Base-by-base conservation (phyloP, 1,140 invertebrate genomes). In the Limonius californicus region DNA sequence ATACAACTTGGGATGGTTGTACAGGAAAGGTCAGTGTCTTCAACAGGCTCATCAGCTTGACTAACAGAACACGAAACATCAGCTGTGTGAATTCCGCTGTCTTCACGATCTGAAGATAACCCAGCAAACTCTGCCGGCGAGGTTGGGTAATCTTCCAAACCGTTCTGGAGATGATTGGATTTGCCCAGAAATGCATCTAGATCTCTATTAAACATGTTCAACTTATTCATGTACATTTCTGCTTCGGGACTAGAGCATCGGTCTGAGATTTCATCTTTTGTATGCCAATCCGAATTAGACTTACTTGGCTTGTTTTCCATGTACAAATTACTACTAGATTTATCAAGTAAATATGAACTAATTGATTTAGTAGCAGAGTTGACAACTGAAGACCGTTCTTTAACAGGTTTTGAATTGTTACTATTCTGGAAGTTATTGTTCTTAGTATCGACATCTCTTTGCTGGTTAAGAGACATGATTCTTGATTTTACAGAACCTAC, bases 61-160 rank as follows among this genome's bases (percentile, higher is more conserved):
- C 86, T 87, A 2, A 88, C 87, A 19, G 85, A 87, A 68, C 87
- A 89, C 14, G 87, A 89, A 16, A 89, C 88, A 71, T 90, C 87
- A 1, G 86, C 86, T 20, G 88, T 91, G 66, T 91, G 89, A 56
- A 92, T 90, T 2, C 89, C 90, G 58, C 88, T 90, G 67, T 91
- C 89, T 73, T 92, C 89, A 11, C 87, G 81, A 75, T 90, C 87
- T 8, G 87, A 88, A 57, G 89, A 87, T 54, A 54, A 19, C 2
- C 50, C 50, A 21, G 12, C 20, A 54, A 80, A 82, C 35, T 70
- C 74, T 20, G 74, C 61, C 1, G 66, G 65, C 2, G 64, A 66
- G 16, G 7, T 54, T 3, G 50, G n/a, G 16, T 57, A 69, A 57
- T 70, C 69, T 67, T 78, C 79, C 30, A 79, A 65, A 60, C 76